A percentile compares a stretch with the other conserved stretches of the same genome.
Conservation (phyloP, 1,140 invertebrate species). For the Drosophila sp. region DNA sequence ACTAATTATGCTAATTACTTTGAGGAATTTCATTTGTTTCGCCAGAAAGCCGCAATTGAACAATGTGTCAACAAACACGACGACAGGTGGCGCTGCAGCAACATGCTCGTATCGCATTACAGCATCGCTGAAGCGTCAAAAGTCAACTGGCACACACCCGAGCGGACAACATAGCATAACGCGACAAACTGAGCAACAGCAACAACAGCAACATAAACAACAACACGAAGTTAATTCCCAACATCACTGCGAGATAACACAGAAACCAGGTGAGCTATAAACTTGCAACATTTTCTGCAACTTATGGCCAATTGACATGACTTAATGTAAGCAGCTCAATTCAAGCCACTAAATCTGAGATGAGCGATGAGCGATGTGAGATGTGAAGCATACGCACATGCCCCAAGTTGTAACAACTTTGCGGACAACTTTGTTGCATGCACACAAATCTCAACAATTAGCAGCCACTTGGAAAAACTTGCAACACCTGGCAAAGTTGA, state of each 20-base stretch:
- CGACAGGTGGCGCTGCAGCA: constrained; percentile 39
- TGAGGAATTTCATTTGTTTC: neutral
- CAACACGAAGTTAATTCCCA: constrained; percentile 59
- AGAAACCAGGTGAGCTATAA: constrained; percentile 68
- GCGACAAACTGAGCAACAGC: constrained; percentile 55
- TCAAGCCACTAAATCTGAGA: neutral
- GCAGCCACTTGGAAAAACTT: constrained; percentile 23
- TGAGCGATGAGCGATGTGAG: too few species aligned
- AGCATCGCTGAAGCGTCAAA: constrained; percentile 70
- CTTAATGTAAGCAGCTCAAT: constrained; percentile 13
- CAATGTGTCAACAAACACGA: constrained; percentile 68
- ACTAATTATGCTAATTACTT: constrained; percentile 3
- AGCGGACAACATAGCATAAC: constrained; percentile 68
- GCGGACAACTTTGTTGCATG: constrained; percentile 20
- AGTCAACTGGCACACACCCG: constrained; percentile 68
- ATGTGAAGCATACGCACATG: neutral
- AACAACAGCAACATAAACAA: constrained; percentile 44
- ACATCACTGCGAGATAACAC: constrained; percentile 66
- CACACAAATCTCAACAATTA: constrained; percentile 55
- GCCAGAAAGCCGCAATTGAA: constrained; percentile 72
- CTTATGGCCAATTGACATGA: constrained; percentile 36
- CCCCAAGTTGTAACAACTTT: constrained; percentile 3
- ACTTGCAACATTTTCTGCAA: constrained; percentile 13
- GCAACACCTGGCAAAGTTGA: constrained; percentile 36
- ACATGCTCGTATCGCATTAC: constrained; percentile 56